phyloP scores from a whole-genome alignment of 2,113 vertebrate genomes.

The Panurus biarmicus region DNA sequence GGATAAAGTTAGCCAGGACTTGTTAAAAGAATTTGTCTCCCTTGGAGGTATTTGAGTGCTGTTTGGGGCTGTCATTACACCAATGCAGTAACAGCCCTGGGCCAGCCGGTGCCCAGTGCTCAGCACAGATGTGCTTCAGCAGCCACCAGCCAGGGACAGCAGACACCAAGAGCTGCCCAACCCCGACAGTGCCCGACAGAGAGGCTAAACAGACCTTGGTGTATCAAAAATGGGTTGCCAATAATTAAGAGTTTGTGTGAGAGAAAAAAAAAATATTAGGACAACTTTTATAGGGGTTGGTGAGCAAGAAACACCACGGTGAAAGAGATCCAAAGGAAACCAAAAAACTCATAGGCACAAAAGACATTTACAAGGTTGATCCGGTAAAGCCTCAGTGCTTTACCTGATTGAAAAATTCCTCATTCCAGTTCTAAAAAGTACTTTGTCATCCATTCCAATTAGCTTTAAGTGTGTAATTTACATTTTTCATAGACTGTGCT shows the following conservation, averaged over 20 bases:
- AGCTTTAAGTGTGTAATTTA: not conserved
- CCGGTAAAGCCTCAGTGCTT: not conserved
- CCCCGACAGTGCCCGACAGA: not conserved
- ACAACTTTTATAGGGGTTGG: not conserved
- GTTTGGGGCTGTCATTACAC: not conserved
- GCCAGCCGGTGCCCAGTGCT: not conserved
- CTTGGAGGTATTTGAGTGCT: not conserved
- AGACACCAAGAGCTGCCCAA: not conserved
- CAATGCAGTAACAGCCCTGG: not conserved
- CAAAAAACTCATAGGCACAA: not conserved
- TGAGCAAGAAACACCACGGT: not conserved
- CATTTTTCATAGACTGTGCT: not conserved
- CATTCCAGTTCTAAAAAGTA: not conserved
- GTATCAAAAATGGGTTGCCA: not conserved
- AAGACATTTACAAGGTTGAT: not conserved
- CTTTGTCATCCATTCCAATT: not conserved
- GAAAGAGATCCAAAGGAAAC: not conserved
- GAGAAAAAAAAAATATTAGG: not conserved
- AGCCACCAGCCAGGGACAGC: not conserved
- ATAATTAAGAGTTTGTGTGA: not conserved
- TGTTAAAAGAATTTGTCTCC: not conserved
- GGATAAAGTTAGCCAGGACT: not conserved
- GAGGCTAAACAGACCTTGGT: not conserved
- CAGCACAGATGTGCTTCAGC: not conserved
- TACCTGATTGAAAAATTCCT: not conserved